Evolutionary conservation across 2,888 invertebrate species (phyloP).

Genomic region (Chirona hameri): DNA sequence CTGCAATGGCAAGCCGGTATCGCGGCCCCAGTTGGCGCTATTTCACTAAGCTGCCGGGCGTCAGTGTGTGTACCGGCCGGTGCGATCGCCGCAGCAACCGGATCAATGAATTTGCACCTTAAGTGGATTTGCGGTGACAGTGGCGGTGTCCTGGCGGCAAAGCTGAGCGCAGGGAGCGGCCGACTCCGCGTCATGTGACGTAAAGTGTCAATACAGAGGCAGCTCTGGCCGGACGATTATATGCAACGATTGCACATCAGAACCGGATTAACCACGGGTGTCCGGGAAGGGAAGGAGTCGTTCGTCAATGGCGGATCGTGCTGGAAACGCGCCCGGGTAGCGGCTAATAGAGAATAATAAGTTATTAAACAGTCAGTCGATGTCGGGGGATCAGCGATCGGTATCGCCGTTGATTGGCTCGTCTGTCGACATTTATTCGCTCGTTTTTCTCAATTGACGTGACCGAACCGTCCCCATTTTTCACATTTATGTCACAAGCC

Average conservation of each 20-base stretch:
- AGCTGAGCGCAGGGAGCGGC: background rate
- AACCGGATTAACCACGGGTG: background rate
- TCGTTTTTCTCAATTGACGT: constrained; percentile 3
- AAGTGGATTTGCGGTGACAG: background rate
- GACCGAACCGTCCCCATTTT: background rate
- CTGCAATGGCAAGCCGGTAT: background rate
- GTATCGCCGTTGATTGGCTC: background rate
- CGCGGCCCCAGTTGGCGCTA: background rate
- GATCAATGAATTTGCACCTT: background rate
- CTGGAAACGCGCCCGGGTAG: background rate
- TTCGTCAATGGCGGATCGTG: background rate
- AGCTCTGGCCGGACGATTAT: background rate
- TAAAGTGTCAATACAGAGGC: background rate
- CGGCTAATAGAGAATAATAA: background rate
- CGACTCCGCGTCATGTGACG: background rate
- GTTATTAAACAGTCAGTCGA: background rate
- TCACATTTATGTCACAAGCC: constrained; percentile 8
- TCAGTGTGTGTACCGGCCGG: background rate
- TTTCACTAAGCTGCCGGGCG: background rate
- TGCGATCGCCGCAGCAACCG: background rate
- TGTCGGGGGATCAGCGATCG: background rate
- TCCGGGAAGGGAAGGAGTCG: background rate
- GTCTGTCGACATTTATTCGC: constrained; percentile 8
- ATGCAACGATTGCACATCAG: background rate
- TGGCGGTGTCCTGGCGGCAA: background rate